Percentiles rank a stretch among this genome's conserved stretches.
Evolutionary conservation across 1,140 invertebrate species (phyloP).

Genomic region (Heliconius eleuchia): DNA sequence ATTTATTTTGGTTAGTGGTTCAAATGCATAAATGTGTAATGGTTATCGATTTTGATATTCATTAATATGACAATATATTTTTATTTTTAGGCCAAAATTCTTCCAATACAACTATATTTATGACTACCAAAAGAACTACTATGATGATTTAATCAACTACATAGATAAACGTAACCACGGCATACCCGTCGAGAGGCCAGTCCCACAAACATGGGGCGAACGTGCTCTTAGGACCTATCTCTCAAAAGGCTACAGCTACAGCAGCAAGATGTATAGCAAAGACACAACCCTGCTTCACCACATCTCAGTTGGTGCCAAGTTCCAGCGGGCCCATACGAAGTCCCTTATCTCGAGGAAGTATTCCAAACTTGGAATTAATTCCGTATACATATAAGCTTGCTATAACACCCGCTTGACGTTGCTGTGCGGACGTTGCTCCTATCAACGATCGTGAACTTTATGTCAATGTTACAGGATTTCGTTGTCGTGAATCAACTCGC

Average conservation of each 20-base stretch:
- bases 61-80: background rate
- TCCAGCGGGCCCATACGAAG: conserved; percentile 84
- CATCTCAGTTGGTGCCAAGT: conserved; percentile 81
- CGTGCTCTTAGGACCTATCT: conserved; percentile 87
- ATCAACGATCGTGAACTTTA: conserved; percentile 66
- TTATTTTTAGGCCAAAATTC: conserved; percentile 85
- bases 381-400: conserved; percentile 75
- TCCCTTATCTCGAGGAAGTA: conserved; percentile 84
- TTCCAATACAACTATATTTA: conserved; percentile 91
- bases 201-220: conserved; percentile 91
- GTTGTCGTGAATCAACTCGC: conserved; percentile 60
- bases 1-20: too few species aligned
- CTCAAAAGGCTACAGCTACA: conserved; percentile 64
- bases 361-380: conserved; percentile 78
- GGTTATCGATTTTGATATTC: conserved; percentile 11
- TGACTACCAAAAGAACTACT: conserved; percentile 91
- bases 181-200: conserved; percentile 85
- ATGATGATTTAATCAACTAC: conserved; percentile 91
- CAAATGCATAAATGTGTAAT: background rate
- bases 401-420: conserved; percentile 72
- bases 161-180: conserved; percentile 88
- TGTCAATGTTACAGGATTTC: conserved; percentile 76
- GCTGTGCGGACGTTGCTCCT: conserved; percentile 59
- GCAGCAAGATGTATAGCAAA: conserved; percentile 48
- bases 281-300: conserved; percentile 80